Base-by-base conservation (phyloP, 2,888 invertebrate genomes). In the Trichogramma evanescens region DNA sequence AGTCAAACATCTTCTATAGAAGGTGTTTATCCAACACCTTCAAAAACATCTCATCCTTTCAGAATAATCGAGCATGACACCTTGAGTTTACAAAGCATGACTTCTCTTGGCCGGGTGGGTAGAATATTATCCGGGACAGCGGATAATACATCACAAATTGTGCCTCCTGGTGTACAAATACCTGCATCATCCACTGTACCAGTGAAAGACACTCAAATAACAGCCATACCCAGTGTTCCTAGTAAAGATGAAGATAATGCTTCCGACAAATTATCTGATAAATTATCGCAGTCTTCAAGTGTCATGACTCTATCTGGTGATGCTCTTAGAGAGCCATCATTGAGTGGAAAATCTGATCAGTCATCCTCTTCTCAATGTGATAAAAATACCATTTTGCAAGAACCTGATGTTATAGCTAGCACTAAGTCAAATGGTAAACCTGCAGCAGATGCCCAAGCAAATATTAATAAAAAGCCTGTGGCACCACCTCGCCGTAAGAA, bases 391-490 rank as follows among this genome's bases (percentile, higher is more conserved):
- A 68, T 74, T 51, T 81, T 86, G 75, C 86, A 87, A 74, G 94
- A 94, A 78, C 95, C 95, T 3, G 95, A 95, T 80, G 92, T 95
- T 71, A 93, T 95, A 69, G 92, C 93, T 61, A 95, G 94, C 80
- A 92, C 94, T 65, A 95, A 94, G 64, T 73, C 70, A 66, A 74
- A 74, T 60, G 72, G 75, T 42, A 77, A 78, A 63, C 26, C 26
- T 26, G 60, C 66, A 39, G 63, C 66, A 26, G 76, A 77, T 56
- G 62, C 61, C 49, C 68, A 69, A 66, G 77, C 75, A 63, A 71
- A 72, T 56, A 71, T 67, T 44, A 67, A 67, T 50, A 69, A 71
- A 66, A 74, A 76, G 44, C 88, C 89, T 4, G 81, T 89, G 46
- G 87, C 93, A 58, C 93, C 93, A 62, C 93, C 93, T 0, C 79